phyloP scores from a whole-genome alignment of 2,113 vertebrate species.

The Tragelaphus buxtoni region DNA sequence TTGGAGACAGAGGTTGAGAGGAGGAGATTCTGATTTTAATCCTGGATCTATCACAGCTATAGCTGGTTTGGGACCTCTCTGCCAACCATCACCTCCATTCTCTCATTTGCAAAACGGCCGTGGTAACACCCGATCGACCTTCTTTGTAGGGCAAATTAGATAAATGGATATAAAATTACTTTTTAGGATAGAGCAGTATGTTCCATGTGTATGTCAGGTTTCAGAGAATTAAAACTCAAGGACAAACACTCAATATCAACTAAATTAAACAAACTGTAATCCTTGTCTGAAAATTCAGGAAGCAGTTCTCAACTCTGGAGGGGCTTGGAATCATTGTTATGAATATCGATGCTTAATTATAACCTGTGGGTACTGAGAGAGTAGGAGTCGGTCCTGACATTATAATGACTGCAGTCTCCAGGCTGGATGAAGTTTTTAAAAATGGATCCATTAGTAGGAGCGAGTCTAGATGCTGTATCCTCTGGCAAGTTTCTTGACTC shows the following conservation, averaged over 20 bases:
- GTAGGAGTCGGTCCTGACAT: background rate
- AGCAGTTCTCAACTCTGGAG: background rate
- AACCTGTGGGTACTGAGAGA: background rate
- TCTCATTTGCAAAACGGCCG: background rate
- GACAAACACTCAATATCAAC: background rate
- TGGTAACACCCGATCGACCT: background rate
- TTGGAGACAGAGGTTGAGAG: background rate
- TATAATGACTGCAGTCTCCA: background rate
- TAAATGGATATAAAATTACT: background rate
- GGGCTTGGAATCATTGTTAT: background rate
- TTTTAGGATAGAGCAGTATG: background rate
- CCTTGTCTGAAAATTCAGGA: background rate
- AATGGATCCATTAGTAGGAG: background rate
- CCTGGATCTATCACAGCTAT: background rate
- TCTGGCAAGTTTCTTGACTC: background rate
- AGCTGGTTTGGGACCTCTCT: background rate
- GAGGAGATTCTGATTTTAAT: background rate
- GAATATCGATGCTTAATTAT: conserved; percentile 6
- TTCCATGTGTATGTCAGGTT: background rate
- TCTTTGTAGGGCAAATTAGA: background rate
- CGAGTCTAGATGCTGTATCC: background rate
- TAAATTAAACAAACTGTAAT: background rate
- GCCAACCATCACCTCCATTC: background rate
- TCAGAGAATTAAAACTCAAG: background rate
- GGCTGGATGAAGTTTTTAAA: background rate